These are phyloP conservation scores for Lerista edwardsae DNA, from an alignment of 2,797 vertebrate species.

Conservation along the genomic window DNA sequence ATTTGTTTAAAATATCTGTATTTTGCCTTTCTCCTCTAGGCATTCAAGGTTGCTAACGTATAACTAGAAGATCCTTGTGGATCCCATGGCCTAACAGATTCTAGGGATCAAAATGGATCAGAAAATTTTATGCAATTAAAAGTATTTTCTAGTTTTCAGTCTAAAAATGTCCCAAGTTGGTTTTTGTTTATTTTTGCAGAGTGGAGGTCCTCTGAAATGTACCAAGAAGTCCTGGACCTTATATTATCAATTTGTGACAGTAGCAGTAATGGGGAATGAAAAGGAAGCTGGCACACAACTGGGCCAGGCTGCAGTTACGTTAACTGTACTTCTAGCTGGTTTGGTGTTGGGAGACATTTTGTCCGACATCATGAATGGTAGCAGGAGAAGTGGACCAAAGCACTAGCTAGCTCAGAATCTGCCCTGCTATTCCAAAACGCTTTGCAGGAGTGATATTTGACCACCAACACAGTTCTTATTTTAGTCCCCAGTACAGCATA, in stretches of 20 bases:
- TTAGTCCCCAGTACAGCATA: neutral
- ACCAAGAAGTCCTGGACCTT: too few species aligned
- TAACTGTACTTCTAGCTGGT: neutral
- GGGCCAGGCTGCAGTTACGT: neutral
- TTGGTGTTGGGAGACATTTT: neutral
- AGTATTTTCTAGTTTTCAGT: neutral
- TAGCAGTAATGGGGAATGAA: neutral
- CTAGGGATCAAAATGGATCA: too few species aligned
- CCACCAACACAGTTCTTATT: neutral
- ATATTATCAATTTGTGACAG: neutral
- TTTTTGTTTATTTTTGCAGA: too few species aligned
- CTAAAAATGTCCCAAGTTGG: neutral
- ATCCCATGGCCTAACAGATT: neutral
- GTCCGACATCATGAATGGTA: neutral
- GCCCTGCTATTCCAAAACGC: neutral
- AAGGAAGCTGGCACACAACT: neutral
- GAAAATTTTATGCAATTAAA: neutral
- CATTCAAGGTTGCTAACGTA: too few species aligned
- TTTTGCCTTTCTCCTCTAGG: too few species aligned
- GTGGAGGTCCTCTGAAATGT: too few species aligned
- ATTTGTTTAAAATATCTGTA: too few species aligned
- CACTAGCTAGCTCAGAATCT: neutral
- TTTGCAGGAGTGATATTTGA: neutral
- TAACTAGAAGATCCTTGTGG: too few species aligned
- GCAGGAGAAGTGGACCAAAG: neutral